Conservation (phyloP, 2,888 invertebrate species). For the Drosophila meridiana region DNA sequence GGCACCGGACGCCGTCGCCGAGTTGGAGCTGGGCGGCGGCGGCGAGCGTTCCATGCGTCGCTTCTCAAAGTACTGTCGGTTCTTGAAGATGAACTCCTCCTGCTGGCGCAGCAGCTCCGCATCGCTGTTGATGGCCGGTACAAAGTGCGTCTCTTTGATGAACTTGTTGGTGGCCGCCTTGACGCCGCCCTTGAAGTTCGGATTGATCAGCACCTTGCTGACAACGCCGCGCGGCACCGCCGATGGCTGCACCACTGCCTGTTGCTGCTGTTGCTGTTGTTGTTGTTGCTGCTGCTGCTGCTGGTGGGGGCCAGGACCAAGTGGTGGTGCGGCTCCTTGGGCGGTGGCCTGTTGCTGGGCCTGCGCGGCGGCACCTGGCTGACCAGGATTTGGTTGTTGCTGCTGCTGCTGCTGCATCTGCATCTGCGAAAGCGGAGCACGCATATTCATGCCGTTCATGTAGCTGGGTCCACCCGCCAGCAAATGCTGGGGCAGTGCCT, state of each 20-base stretch:
- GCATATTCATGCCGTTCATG: slow-evolving; percentile 70
- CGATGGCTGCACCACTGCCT: slow-evolving; percentile 18
- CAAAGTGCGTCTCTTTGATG: slow-evolving; percentile 85
- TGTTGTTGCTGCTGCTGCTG: slow-evolving; percentile 29
- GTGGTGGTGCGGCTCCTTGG: neutral
- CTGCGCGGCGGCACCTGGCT: slow-evolving; percentile 33
- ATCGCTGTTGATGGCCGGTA: slow-evolving; percentile 84
- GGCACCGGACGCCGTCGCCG: slow-evolving; percentile 17
- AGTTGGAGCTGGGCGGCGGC: slow-evolving; percentile 57
- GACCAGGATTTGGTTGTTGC: slow-evolving; percentile 30
- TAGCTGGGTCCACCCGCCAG: slow-evolving; percentile 60
- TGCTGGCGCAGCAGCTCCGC: slow-evolving; percentile 84
- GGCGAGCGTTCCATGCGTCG: slow-evolving; percentile 84
- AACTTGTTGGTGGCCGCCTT: slow-evolving; percentile 85
- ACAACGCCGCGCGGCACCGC: slow-evolving; percentile 63
- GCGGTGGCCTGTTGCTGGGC: slow-evolving; percentile 30
- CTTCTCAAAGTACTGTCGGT: slow-evolving; percentile 85
- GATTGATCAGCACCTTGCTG: slow-evolving; percentile 83
- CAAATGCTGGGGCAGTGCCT: slow-evolving; percentile 67
- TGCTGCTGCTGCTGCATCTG: slow-evolving; percentile 57
- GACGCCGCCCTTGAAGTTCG: slow-evolving; percentile 85
- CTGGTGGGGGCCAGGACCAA: neutral
- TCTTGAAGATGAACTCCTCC: slow-evolving; percentile 85
- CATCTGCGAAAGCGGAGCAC: slow-evolving; percentile 63
- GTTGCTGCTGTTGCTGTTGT: slow-evolving; percentile 23